These are phyloP conservation scores for Coranthus polyacanthus DNA, from an alignment of 2,797 vertebrate genomes.

Conservation along the genomic window DNA sequence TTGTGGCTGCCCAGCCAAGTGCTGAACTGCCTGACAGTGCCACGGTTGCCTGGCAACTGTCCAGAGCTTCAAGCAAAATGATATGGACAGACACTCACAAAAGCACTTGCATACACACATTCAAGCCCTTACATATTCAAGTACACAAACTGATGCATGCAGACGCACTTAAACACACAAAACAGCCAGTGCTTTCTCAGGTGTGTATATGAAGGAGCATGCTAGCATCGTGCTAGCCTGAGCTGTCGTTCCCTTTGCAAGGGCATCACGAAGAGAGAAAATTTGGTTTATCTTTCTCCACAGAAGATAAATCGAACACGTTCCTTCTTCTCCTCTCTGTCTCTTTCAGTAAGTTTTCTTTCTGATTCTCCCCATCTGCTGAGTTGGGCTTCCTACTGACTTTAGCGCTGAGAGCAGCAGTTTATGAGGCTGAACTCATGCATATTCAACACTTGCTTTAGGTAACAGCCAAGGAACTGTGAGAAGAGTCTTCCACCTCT, in stretches of 20 bases:
- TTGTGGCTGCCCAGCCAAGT: slow-evolving; percentile 64
- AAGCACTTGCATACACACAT: slow-evolving; percentile 68
- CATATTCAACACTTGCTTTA: slow-evolving; percentile 85
- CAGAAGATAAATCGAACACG: slow-evolving; percentile 68
- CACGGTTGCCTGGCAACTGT: slow-evolving; percentile 87
- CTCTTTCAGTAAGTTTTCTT: slow-evolving; percentile 73
- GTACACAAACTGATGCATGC: slow-evolving; percentile 56
- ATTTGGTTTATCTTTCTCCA: slow-evolving; percentile 48
- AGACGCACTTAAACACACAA: slow-evolving; percentile 24
- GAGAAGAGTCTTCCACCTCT: slow-evolving; percentile 75
- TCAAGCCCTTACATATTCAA: slow-evolving; percentile 55
- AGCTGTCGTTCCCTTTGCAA: slow-evolving; percentile 36
- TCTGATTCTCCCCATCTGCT: slow-evolving; percentile 74
- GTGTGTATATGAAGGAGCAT: slow-evolving; percentile 2
- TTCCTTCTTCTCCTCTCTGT: slow-evolving; percentile 45
- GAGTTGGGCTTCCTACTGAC: slow-evolving; percentile 82
- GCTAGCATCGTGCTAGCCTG: slow-evolving; percentile 14
- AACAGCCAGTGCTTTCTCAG: slow-evolving; percentile 9
- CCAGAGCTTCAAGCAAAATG: slow-evolving; percentile 80
- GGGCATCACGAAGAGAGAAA: slow-evolving; percentile 45
- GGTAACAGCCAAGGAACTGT: slow-evolving; percentile 77
- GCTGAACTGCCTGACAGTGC: slow-evolving; percentile 71
- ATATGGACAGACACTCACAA: slow-evolving; percentile 77
- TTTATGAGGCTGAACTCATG: slow-evolving; percentile 81
- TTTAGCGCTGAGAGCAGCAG: slow-evolving; percentile 84